phyloP scores from a whole-genome alignment of 30 jellyfish, hydroid and myxozoan genomes.

The Sanderia malayensis region DNA sequence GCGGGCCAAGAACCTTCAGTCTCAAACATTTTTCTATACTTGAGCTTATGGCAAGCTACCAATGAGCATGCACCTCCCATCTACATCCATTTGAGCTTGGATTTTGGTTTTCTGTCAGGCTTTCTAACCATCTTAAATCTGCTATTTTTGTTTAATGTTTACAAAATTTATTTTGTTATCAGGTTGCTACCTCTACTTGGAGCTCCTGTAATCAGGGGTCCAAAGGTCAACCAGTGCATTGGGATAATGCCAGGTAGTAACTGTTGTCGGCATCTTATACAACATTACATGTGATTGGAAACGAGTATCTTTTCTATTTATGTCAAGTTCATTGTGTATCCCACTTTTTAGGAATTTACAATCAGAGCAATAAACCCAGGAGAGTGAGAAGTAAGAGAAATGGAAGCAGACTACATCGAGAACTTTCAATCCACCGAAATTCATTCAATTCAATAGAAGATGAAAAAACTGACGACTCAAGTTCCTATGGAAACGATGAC shows the following conservation, averaged over 20 bases:
- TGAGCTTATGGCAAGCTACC: no score
- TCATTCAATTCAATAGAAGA: conserved; percentile 5
- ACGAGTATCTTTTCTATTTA: not conserved
- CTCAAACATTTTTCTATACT: no score
- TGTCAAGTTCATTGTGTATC: not conserved
- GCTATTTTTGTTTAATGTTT: no score
- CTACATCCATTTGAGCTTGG: no score
- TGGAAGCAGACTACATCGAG: no score
- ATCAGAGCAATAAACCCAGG: not conserved
- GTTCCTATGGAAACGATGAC: conserved; percentile 6
- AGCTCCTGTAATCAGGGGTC: conserved; percentile 42
- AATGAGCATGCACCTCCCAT: no score
- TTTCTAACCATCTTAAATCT: no score
- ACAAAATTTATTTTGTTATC: not conserved
- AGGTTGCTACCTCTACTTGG: conserved; percentile 65
- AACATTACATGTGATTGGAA: no score
- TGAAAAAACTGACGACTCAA: not conserved
- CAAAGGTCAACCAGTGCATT: conserved; percentile 35
- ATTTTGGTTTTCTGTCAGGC: no score
- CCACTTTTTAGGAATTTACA: not conserved
- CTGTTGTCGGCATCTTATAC: no score
- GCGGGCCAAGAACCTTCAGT: no score
- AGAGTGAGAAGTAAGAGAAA: no score
- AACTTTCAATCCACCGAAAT: conserved; percentile 18
- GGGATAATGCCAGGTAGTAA: conserved; percentile 54